These are phyloP conservation scores for Jordanella pulchra DNA, from an alignment of 2,797 vertebrate genomes.

Conservation along the genomic window DNA sequence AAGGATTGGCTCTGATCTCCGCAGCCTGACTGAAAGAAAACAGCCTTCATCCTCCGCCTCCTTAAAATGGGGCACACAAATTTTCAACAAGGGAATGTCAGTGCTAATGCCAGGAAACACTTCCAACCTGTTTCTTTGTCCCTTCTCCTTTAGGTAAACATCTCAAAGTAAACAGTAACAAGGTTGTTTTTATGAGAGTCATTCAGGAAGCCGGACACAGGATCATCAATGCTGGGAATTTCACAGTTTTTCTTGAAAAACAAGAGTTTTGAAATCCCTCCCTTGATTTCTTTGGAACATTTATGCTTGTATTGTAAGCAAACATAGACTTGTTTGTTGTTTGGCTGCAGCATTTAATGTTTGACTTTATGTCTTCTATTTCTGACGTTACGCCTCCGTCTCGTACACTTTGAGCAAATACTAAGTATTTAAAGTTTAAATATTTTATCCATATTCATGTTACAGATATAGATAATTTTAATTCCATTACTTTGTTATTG, in stretches of 20 bases:
- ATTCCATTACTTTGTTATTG: no score
- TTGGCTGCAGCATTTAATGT: no score
- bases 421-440: no score
- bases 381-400: no score
- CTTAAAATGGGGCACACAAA: neutral
- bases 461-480: no score
- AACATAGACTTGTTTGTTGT: no score
- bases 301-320: neutral
- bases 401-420: no score
- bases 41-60: neutral
- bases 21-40: neutral
- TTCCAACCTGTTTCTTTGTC: neutral
- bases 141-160: neutral
- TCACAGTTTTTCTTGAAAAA: neutral
- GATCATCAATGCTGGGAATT: neutral
- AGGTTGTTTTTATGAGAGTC: neutral
- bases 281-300: neutral
- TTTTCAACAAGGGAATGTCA: neutral
- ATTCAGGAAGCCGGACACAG: neutral
- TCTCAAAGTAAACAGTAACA: slow-evolving; percentile 5
- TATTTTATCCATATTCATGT: no score
- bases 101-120: neutral
- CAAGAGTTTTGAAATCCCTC: no score
- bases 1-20: neutral
- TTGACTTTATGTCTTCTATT: no score